Conservation (phyloP, 2,797 vertebrate species). For the Fringilla coelebs region DNA sequence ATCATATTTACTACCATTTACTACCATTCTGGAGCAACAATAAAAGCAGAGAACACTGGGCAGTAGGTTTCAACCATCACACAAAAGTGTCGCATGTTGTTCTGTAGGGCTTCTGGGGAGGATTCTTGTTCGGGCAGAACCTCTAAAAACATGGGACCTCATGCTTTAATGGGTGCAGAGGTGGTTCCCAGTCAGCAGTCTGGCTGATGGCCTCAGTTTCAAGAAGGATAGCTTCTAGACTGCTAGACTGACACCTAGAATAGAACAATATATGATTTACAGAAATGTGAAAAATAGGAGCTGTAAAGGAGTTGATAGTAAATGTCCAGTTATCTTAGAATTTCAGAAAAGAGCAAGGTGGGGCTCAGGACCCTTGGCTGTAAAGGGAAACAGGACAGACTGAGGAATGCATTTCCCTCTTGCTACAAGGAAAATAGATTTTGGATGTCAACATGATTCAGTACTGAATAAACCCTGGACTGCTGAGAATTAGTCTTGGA, state of each 20-base stretch:
- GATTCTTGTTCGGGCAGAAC: background rate
- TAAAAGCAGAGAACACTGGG: background rate
- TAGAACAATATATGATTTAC: slow-evolving; percentile 11
- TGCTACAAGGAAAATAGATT: background rate
- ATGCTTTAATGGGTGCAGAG: background rate
- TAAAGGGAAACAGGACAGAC: background rate
- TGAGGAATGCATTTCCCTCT: background rate
- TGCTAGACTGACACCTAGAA: slow-evolving; percentile 33
- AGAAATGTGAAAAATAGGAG: background rate
- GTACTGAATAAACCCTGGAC: background rate
- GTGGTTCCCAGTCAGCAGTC: background rate
- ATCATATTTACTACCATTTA: background rate
- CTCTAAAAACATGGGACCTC: background rate
- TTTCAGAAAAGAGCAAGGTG: background rate
- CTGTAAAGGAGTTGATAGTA: background rate
- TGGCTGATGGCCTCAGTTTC: background rate
- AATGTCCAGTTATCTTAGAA: background rate
- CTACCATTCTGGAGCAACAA: background rate
- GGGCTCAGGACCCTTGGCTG: background rate
- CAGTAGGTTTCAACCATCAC: background rate
- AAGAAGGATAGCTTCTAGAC: slow-evolving; percentile 12
- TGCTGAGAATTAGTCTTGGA: background rate
- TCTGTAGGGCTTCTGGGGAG: background rate
- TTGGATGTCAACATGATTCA: background rate
- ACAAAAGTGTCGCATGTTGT: background rate